These are phyloP conservation scores for Ceryle rudis DNA, from an alignment of 2,797 vertebrate genomes.

Conservation along the genomic window DNA sequence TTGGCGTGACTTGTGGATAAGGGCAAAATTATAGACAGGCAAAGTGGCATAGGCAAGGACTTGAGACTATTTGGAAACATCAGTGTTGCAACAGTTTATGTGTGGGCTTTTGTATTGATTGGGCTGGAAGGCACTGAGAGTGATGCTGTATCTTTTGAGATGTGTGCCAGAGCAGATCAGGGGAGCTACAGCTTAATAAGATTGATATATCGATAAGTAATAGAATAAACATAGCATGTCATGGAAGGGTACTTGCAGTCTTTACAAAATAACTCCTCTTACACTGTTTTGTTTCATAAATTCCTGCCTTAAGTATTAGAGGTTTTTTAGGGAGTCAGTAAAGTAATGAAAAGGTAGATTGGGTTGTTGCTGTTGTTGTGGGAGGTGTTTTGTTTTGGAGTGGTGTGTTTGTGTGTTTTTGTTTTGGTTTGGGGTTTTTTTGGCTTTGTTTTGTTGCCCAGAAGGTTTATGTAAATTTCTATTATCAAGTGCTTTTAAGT, in stretches of 20 bases:
- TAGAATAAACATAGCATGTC: background rate
- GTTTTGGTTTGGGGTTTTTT: no score
- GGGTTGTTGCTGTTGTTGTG: background rate
- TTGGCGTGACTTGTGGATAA: background rate
- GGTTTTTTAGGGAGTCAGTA: background rate
- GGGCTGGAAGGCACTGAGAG: background rate
- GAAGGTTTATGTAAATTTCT: background rate
- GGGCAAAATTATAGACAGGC: background rate
- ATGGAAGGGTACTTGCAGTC: background rate
- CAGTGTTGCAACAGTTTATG: background rate
- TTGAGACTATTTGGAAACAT: background rate
- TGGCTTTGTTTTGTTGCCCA: background rate
- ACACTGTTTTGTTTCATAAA: background rate
- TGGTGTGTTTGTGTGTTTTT: no score
- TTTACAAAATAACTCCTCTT: background rate
- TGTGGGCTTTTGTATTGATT: background rate
- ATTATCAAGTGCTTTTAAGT: background rate
- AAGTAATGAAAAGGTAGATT: background rate
- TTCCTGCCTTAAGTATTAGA: background rate
- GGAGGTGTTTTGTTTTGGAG: no score
- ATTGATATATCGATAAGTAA: background rate
- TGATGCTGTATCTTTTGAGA: background rate
- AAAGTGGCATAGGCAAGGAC: background rate
- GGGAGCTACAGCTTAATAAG: background rate
- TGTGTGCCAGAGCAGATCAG: background rate